These are phyloP conservation scores for Tethea ocularis DNA, from an alignment of 2,888 invertebrate genomes.

Conservation along the genomic window DNA sequence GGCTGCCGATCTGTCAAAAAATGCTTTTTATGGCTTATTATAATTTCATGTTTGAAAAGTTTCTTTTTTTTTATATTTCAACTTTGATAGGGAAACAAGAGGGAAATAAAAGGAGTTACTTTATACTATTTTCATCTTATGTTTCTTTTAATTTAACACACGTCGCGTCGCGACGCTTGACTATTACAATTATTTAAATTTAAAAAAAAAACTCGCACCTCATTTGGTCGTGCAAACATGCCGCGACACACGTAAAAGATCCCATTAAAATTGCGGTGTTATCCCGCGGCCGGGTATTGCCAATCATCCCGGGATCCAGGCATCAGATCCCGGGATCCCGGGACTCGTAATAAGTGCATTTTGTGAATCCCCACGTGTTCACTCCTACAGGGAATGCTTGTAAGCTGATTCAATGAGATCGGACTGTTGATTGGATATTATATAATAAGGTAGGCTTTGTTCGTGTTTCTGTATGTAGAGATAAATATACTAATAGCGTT, in stretches of 20 bases:
- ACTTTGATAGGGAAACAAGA: too few species aligned
- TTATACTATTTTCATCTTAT: too few species aligned
- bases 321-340: slow-evolving; percentile 53
- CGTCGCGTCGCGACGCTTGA: too few species aligned
- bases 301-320: slow-evolving; percentile 67
- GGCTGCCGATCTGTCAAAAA: too few species aligned
- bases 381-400: slow-evolving; percentile 11
- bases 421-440: not conserved
- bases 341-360: slow-evolving; percentile 55
- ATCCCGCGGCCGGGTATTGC: slow-evolving; percentile 61
- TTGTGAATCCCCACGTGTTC: slow-evolving; percentile 32
- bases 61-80: too few species aligned
- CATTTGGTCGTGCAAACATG: slow-evolving; percentile 10
- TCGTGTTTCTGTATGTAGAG: not conserved
- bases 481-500: not conserved
- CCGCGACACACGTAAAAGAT: slow-evolving; percentile 39
- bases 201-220: slow-evolving; percentile 19
- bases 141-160: too few species aligned
- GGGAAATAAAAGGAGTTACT: too few species aligned
- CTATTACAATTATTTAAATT: too few species aligned
- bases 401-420: not conserved
- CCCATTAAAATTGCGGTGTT: slow-evolving; percentile 57
- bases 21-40: too few species aligned
- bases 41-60: too few species aligned
- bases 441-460: not conserved